Percentiles rank a stretch among this genome's conserved stretches.
phyloP scores from a whole-genome alignment of 2,113 vertebrate genomes.

The Urocitellus parryii region DNA sequence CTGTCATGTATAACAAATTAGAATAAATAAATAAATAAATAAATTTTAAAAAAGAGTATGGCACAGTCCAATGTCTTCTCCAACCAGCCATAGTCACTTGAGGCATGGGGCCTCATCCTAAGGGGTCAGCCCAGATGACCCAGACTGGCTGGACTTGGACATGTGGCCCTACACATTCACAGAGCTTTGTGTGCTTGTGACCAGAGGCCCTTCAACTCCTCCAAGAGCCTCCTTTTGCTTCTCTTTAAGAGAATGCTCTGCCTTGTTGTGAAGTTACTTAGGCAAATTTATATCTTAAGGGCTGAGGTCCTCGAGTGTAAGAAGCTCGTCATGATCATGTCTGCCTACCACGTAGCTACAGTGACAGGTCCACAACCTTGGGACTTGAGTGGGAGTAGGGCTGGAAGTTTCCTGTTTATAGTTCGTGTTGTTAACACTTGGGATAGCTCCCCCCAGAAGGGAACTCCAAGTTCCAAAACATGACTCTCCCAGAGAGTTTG shows the following conservation, averaged over 20 bases:
- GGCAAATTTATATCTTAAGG: background rate
- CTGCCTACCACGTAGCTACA: background rate
- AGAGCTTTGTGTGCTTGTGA: background rate
- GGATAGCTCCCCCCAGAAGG: conserved; percentile 35
- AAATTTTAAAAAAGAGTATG: no score
- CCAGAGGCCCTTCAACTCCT: accelerated
- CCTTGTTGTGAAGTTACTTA: background rate
- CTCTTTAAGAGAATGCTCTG: background rate
- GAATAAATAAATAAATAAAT: no score
- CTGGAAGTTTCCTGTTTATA: conserved; percentile 79
- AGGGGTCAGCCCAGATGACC: background rate
- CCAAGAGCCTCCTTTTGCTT: background rate
- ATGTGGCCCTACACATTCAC: accelerated
- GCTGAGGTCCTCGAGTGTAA: background rate
- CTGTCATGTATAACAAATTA: no score
- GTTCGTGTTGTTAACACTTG: conserved; percentile 72
- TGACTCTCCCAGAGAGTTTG: conserved; percentile 62
- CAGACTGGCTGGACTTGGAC: background rate
- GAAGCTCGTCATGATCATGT: background rate
- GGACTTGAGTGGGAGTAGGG: conserved; percentile 65
- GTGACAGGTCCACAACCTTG: background rate
- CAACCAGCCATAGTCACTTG: background rate
- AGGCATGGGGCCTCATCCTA: background rate
- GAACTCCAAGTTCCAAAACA: conserved; percentile 73
- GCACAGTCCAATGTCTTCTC: no score